phyloP scores from a whole-genome alignment of 2,888 invertebrate genomes.

The Alentia gelatinosa region DNA sequence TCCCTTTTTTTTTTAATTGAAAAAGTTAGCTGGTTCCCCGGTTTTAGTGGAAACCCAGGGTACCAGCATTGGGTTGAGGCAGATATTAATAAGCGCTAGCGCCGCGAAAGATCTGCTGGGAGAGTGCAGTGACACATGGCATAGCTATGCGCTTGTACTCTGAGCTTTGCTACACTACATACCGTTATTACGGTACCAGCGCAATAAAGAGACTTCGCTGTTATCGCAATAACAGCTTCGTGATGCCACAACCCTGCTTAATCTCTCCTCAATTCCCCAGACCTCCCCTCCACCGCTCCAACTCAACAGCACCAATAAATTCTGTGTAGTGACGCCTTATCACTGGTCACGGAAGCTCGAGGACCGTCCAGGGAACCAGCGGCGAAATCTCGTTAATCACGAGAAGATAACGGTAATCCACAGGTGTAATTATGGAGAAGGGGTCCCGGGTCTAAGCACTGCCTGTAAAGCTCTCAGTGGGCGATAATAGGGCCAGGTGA shows the following conservation, averaged over 20 bases:
- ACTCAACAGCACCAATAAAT: neutral
- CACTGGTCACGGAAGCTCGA: neutral
- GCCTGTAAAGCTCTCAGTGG: neutral
- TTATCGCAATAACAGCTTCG: neutral
- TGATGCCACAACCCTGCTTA: neutral
- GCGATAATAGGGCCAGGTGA: neutral
- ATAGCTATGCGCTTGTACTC: too few relatives aligned
- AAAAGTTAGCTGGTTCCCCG: too few relatives aligned
- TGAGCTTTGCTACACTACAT: too few relatives aligned
- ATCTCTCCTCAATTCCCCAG: neutral
- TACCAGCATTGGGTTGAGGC: too few relatives aligned
- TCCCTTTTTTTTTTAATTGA: too few relatives aligned
- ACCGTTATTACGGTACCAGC: neutral
- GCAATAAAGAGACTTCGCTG: neutral
- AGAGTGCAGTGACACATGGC: too few relatives aligned
- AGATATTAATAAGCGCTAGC: too few relatives aligned
- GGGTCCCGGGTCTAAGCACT: neutral
- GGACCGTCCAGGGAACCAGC: neutral
- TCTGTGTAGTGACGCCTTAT: slow-evolving; percentile 3
- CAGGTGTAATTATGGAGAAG: neutral
- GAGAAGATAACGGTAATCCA: neutral
- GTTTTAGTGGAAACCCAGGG: too few relatives aligned
- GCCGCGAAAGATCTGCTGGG: too few relatives aligned
- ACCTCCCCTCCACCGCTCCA: neutral
- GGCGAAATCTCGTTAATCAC: slow-evolving; percentile 3